Base-by-base conservation (phyloP, 2,797 vertebrate genomes). In the Alfaro cultratus region DNA sequence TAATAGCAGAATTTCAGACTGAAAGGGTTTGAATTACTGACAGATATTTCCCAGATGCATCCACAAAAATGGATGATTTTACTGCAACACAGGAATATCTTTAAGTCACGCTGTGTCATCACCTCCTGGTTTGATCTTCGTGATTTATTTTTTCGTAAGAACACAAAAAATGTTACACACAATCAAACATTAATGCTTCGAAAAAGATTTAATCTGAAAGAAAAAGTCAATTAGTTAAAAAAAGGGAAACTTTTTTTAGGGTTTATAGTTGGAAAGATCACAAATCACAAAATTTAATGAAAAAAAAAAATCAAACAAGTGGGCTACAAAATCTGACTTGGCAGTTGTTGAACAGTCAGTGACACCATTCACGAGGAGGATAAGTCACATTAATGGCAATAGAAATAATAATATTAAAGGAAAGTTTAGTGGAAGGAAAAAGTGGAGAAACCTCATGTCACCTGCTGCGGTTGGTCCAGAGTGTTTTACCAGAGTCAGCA, bases 51-150 rank as follows among this genome's bases (percentile, higher is more conserved):
- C 80, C 74, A 77, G 86, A 83, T 31, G 84, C 60, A 76, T 85
- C 29, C 64, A 71, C n/a, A 26, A 70, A 88, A 87, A 88, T 23
- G 90, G 80, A 77, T 86, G 77, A 75, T 82, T 84, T 57, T 80
- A 39, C 74, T 71, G 21, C 29, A 1, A 26, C 57, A 73, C 39
- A 79, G 39, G 71, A 83, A 84, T 84, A 73, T 36, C 39, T 75
- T 80, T 7, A 83, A 45, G 81, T 85, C 62, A 68, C 81, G 80
- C 80, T 18, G 53, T 1, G 10, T 81, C 77, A 74, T 77, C 49
- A 45, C 62, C 49, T 45, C 46, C 60, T 53, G 62, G 47, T 78
- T 79, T 81, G 76, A 73, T 78, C 60, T 84, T 85, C 74, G 84
- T 75, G 15, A n/a, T 76, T 75, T 79, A 3, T 53, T 26, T 43